phyloP scores from a whole-genome alignment of 1,140 invertebrate species.

The Trinorchestia longiramus region DNA sequence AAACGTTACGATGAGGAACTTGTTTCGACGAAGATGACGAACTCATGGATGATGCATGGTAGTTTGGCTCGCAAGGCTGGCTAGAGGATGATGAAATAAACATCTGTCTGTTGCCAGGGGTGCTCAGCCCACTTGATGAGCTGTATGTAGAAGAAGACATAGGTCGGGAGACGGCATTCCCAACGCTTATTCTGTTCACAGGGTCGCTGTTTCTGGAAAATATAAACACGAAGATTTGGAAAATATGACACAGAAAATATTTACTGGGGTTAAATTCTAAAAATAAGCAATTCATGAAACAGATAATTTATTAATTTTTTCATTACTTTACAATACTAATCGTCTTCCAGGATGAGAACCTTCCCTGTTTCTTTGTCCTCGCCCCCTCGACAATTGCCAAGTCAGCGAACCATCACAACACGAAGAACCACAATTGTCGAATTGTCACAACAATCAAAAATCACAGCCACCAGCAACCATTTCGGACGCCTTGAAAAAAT shows the following conservation, averaged over 20 bases:
- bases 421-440: no score
- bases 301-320: neutral
- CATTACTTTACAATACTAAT: neutral
- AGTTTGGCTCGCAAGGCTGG: neutral
- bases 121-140: neutral
- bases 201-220: neutral
- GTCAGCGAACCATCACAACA: no score
- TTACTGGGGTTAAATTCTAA: neutral
- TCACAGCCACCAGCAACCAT: no score
- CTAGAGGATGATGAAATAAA: neutral
- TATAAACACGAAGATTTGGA: neutral
- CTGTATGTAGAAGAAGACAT: neutral
- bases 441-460: no score
- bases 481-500: no score
- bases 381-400: no score
- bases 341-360: neutral
- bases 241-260: neutral
- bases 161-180: neutral
- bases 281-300: neutral
- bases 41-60: neutral
- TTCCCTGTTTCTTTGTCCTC: no score
- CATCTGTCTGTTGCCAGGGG: neutral
- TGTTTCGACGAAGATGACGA: neutral
- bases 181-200: conserved; percentile 10
- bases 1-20: neutral